Base-by-base conservation (phyloP, 2,797 vertebrate species). In the Malurus splendens region DNA sequence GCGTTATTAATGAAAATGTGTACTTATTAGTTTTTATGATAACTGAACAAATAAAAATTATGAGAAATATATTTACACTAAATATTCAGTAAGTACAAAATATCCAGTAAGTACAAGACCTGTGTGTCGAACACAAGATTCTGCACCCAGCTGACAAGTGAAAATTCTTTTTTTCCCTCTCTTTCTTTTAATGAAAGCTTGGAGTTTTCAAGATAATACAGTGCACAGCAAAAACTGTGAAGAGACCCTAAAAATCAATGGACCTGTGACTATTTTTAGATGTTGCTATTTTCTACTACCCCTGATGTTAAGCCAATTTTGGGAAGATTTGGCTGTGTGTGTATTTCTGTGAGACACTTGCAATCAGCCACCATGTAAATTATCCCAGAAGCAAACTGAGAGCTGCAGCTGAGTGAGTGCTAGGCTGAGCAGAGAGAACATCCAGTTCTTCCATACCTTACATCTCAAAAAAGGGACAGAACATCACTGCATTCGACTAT, bases 161-260 rank as follows among this genome's bases (percentile, higher is more conserved):
- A 83, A 94, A 72, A 72, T 10, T 30, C 7, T 56, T 47, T 57
- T 66, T n/a, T 4, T 1, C 23, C 55, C 30, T 54, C 47, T 66
- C 33, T 72, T 50, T 80, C 60, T 67, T 91, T 79, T 86, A 92
- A 89, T 86, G 73, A 88, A 90, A 87, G 52, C 36, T 80, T 24
- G 10, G 57, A 78, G 41, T 89, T 94, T 92, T 89, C 76, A 86
- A 84, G 52, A 79, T 92, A 89, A 80, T 59, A 94, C 50, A 52
- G 45, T 44, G 42, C 89, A 86, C 86, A 95, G 87, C 92, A 95
- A 94, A 92, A 95, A 90, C 51, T 56, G 65, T 47, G 32, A 36
- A 90, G 60, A 93, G 77, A 94, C 80, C 85, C 87, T 86, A 92
- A 93, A 95, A 94, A 95, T 95, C 95, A 94, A 93, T 96, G 90